Base-by-base conservation (phyloP, 2,888 invertebrate species). In the Nudaria mundana region DNA sequence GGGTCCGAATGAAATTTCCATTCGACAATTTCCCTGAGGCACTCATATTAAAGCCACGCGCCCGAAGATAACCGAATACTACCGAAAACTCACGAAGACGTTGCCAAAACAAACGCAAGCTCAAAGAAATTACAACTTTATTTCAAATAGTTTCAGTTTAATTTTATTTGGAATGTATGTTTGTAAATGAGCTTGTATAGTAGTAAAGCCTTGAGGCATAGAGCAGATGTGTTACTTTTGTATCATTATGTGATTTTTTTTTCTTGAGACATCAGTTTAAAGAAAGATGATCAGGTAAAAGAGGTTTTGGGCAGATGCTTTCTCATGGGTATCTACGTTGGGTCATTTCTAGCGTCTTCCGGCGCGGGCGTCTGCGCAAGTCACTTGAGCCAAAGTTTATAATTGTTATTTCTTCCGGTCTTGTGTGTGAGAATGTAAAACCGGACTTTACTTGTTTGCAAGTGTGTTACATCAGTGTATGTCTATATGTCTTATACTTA, bases 221-320 rank as follows among this genome's bases (percentile, higher is more conserved):
- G 63, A 74, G 85, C 87, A 87, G 87, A 85, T 87, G 87, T 78
- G 77, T 70, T 71, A 79, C 72, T 76, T 79, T 84, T 80, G 84
- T 83, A 78, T 77, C 80, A 74, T 81, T 74, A 52, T 56, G 55
- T 73, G 69, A 72, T 75, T 72, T 81, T 83, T 83, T 84, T 87
- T 82, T 77, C 70, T 73, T 57, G 59, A 76, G 76, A 71, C 84
- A 84, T 80, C 74, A 67, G 52, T 66, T 64, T 60, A 62, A 47
- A 49, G 57, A 49, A 52, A 49, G 47, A 76, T 64, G 68, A 46
- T 71, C 85, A 86, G 85, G 86, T 85, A 86, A 62, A 64, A 53
- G 67, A 71, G 58, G 49, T 52, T 33, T 31, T 37, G 64, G 60
- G 67, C 83, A 85, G 80, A 82, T 85, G 78, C 61, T 65, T 60